These are phyloP conservation scores for Nebria brevicollis DNA, from an alignment of 2,888 invertebrate genomes.

Conservation along the genomic window DNA sequence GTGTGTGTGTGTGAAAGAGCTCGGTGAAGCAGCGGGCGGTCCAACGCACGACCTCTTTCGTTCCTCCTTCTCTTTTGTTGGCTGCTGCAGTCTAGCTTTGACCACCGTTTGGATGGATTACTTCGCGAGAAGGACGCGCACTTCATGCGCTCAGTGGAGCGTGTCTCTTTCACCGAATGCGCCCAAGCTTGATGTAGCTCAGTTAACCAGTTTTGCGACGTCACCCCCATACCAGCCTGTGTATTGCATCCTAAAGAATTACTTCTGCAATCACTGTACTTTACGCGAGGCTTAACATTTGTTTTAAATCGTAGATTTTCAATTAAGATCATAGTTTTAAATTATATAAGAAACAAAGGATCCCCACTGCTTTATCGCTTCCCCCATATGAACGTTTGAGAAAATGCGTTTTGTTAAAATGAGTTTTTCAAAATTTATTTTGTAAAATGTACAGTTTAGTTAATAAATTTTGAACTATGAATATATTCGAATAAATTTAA, in stretches of 20 bases:
- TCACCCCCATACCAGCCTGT: neutral
- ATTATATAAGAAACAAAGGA: too few species aligned
- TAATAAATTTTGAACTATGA: too few species aligned
- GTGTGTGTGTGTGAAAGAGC: neutral
- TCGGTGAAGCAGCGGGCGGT: neutral
- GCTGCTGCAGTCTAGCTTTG: neutral
- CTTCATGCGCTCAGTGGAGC: constrained; percentile 24
- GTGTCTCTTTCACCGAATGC: constrained; percentile 27
- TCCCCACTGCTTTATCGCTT: too few species aligned
- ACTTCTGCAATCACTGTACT: neutral
- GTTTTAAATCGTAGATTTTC: too few species aligned
- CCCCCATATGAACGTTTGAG: too few species aligned
- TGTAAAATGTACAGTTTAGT: too few species aligned
- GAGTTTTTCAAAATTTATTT: too few species aligned
- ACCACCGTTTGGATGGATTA: constrained; percentile 14
- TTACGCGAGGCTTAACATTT: neutral
- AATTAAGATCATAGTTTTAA: too few species aligned
- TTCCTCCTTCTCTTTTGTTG: neutral
- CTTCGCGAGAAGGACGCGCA: neutral
- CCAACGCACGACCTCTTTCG: neutral
- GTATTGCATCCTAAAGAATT: neutral
- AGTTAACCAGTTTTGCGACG: constrained; percentile 28
- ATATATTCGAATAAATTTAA: too few species aligned
- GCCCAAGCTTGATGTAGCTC: constrained; percentile 17
- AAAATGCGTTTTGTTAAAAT: too few species aligned